phyloP scores from a whole-genome alignment of 2,888 invertebrate genomes.

The Synanthedon formicaeformis region DNA sequence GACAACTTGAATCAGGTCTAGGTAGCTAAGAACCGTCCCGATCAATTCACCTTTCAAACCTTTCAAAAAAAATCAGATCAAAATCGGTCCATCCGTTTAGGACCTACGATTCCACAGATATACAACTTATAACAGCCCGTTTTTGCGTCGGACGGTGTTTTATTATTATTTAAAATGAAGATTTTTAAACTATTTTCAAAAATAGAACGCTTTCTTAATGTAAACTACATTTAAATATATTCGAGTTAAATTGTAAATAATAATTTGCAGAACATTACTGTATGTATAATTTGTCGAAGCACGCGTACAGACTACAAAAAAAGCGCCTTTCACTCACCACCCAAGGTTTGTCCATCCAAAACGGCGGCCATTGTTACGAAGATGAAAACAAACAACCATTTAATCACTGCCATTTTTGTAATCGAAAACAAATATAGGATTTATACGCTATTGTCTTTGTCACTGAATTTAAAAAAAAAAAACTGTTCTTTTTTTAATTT shows the following conservation, averaged over 20 bases:
- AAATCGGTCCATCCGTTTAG: no score
- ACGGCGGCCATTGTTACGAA: slow-evolving; percentile 29
- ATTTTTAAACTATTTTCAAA: no score
- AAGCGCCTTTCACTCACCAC: slow-evolving; percentile 59
- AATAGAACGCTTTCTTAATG: no score
- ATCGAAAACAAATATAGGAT: slow-evolving; percentile 4
- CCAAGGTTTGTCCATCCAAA: slow-evolving; percentile 51
- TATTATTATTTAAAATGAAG: no score
- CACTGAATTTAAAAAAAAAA: slow-evolving; percentile 8
- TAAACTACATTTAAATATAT: no score
- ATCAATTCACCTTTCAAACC: no score
- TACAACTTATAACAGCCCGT: no score
- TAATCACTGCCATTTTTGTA: slow-evolving; percentile 28
- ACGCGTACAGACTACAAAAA: slow-evolving; percentile 10
- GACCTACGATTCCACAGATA: no score
- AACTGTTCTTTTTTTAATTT: slow-evolving; percentile 14
- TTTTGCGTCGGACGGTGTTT: no score
- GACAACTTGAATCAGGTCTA: no score
- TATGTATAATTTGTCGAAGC: not conserved
- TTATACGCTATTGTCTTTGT: not conserved
- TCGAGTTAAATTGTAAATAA: not conserved
- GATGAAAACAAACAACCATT: slow-evolving; percentile 27
- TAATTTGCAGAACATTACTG: not conserved
- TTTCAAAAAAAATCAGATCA: no score
- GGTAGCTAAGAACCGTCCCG: no score